Percentiles rank a stretch among this genome's conserved stretches.
These are phyloP conservation scores for Procambarus clarkii DNA, from an alignment of 1,140 invertebrate species.

Conservation along the genomic window DNA sequence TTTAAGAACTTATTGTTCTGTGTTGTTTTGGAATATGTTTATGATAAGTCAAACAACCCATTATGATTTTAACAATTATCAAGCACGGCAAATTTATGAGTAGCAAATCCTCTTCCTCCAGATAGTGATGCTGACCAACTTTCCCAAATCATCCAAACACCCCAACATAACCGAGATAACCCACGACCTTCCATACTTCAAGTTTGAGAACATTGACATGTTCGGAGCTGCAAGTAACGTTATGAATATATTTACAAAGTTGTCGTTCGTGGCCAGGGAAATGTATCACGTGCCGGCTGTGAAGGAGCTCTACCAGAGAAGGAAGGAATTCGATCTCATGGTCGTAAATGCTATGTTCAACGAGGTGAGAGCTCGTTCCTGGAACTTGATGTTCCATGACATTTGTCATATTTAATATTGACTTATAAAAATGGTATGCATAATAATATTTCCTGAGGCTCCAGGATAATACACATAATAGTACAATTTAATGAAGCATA, in stretches of 20 bases:
- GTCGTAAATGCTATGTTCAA: not conserved
- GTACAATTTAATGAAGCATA: too few relatives aligned
- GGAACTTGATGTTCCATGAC: too few relatives aligned
- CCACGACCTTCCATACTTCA: constrained; percentile 34
- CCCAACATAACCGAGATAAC: constrained; percentile 38
- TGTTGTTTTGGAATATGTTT: too few relatives aligned
- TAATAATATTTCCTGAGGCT: too few relatives aligned
- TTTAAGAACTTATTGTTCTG: too few relatives aligned
- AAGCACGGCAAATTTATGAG: too few relatives aligned
- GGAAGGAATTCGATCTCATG: constrained; percentile 1
- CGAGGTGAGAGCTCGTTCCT: too few relatives aligned
- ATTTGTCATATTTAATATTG: too few relatives aligned
- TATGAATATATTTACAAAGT: fast-evolving
- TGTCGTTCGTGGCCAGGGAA: not conserved
- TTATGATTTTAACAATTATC: too few relatives aligned
- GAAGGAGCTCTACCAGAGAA: not conserved
- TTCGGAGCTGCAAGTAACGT: not conserved
- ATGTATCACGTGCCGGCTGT: not conserved
- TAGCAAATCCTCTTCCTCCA: not conserved
- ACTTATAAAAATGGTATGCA: too few relatives aligned
- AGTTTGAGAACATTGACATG: constrained; percentile 17
- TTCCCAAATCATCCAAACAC: constrained; percentile 6
- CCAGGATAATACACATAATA: too few relatives aligned
- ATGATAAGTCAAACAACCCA: too few relatives aligned
- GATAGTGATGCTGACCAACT: constrained; percentile 51